These are phyloP conservation scores for Sclerurus mexicanus DNA, from an alignment of 2,113 vertebrate genomes.

Conservation along the genomic window DNA sequence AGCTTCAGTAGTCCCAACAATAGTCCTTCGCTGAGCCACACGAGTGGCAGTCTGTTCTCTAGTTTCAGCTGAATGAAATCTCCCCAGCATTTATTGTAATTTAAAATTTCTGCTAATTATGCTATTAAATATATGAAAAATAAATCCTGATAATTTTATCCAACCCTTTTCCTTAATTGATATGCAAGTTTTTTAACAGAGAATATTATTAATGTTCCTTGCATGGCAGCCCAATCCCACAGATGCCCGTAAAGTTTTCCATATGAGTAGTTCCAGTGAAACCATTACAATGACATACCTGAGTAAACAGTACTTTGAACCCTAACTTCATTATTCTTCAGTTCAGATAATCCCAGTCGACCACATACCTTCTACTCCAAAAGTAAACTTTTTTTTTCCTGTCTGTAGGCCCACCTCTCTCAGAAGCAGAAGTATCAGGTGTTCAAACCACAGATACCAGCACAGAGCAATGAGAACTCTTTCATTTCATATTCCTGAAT, in stretches of 20 bases:
- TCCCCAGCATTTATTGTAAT: not conserved
- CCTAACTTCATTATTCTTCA: not conserved
- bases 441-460: not conserved
- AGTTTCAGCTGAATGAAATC: not conserved
- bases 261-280: not conserved
- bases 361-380: not conserved
- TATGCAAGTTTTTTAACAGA: not conserved
- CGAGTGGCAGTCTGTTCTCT: not conserved
- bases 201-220: not conserved
- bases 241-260: not conserved
- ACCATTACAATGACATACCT: not conserved
- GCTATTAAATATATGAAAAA: not conserved
- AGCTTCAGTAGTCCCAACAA: not conserved
- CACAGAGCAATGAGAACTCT: not conserved
- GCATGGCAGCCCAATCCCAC: not conserved
- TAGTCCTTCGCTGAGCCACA: not conserved
- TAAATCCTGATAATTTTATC: not conserved
- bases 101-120: not conserved
- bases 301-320: not conserved
- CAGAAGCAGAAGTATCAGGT: not conserved
- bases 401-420: not conserved
- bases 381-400: not conserved
- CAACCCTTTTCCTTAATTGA: not conserved
- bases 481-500: slow-evolving; percentile 3
- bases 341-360: not conserved